Conservation (phyloP, 2,797 vertebrate species). For the Sparidentex hasta region DNA sequence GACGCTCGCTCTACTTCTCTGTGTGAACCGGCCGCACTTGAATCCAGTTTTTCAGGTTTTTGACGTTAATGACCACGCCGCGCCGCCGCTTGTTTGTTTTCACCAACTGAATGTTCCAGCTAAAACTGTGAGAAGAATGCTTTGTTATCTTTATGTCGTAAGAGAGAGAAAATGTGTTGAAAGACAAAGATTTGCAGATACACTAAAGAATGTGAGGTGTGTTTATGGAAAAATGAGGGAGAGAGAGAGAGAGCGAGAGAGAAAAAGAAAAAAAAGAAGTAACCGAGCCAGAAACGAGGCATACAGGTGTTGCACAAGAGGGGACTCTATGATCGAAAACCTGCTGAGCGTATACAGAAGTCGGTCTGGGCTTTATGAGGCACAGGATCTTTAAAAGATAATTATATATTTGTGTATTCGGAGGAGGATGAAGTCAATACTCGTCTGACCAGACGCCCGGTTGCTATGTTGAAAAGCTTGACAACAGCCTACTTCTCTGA, state of each 20-base stretch:
- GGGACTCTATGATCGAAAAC: slow-evolving; percentile 38
- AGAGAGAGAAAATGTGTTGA: slow-evolving; percentile 60
- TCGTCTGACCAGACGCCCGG: slow-evolving; percentile 39
- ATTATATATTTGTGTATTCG: slow-evolving; percentile 54
- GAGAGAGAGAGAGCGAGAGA: too few species aligned
- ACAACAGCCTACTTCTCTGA: slow-evolving; percentile 54
- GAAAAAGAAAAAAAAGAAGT: slow-evolving; percentile 46
- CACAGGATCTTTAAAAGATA: slow-evolving; percentile 42
- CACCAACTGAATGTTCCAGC: slow-evolving; percentile 66
- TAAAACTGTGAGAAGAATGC: slow-evolving; percentile 65
- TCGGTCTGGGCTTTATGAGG: background rate
- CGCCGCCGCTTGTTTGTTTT: slow-evolving; percentile 58
- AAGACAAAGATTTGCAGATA: slow-evolving; percentile 61
- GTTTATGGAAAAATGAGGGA: slow-evolving; percentile 59
- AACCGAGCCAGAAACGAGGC: slow-evolving; percentile 54
- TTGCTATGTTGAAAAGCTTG: slow-evolving; percentile 65
- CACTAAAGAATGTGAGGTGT: slow-evolving; percentile 59
- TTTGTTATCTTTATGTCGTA: slow-evolving; percentile 64
- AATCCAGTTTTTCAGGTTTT: slow-evolving; percentile 79
- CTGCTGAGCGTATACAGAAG: slow-evolving; percentile 22
- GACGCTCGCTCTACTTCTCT: slow-evolving; percentile 22
- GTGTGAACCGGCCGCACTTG: slow-evolving; percentile 11
- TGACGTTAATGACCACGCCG: slow-evolving; percentile 59
- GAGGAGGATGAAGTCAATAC: slow-evolving; percentile 53
- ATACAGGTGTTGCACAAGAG: slow-evolving; percentile 57